Conservation (phyloP, 1,140 invertebrate genomes). For the Ceratina australensis region DNA sequence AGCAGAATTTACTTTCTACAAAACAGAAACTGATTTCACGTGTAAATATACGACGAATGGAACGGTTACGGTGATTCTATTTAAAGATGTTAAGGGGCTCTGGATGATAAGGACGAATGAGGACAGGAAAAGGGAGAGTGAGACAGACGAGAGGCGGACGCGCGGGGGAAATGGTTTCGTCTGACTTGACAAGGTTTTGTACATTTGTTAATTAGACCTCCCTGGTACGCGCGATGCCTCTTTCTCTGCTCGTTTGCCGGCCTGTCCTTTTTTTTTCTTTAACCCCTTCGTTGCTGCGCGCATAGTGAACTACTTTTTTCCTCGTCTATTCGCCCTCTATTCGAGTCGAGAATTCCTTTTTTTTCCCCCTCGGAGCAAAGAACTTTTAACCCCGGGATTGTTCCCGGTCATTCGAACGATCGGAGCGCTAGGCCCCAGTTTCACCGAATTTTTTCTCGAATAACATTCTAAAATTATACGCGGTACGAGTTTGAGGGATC, state of each 20-base stretch:
- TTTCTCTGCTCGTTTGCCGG: slow-evolving; percentile 33
- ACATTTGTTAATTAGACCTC: slow-evolving; percentile 46
- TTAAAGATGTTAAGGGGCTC: no score
- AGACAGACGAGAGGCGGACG: not conserved
- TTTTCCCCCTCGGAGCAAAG: not conserved
- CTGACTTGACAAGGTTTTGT: slow-evolving; percentile 44
- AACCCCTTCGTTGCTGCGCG: slow-evolving; percentile 22
- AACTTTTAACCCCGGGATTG: slow-evolving; percentile 4
- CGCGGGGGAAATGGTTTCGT: slow-evolving; percentile 26
- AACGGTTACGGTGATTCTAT: not conserved
- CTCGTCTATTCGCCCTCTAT: not conserved
- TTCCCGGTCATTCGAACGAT: not conserved
- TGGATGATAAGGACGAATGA: slow-evolving; percentile 25
- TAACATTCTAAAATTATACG: no score
- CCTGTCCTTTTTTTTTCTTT: slow-evolving; percentile 12
- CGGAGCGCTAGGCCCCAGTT: not conserved
- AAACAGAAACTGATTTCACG: no score
- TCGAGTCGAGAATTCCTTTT: not conserved
- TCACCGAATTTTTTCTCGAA: not conserved
- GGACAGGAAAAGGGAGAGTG: not conserved
- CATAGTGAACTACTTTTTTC: slow-evolving; percentile 25
- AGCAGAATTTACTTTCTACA: no score
- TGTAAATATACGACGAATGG: no score
- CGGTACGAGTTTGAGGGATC: no score
- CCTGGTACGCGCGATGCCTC: slow-evolving; percentile 21